A percentile compares a stretch with the other conserved stretches of the same genome.
phyloP scores from a whole-genome alignment of 2,113 vertebrate genomes.

The Electrona antarctica region DNA sequence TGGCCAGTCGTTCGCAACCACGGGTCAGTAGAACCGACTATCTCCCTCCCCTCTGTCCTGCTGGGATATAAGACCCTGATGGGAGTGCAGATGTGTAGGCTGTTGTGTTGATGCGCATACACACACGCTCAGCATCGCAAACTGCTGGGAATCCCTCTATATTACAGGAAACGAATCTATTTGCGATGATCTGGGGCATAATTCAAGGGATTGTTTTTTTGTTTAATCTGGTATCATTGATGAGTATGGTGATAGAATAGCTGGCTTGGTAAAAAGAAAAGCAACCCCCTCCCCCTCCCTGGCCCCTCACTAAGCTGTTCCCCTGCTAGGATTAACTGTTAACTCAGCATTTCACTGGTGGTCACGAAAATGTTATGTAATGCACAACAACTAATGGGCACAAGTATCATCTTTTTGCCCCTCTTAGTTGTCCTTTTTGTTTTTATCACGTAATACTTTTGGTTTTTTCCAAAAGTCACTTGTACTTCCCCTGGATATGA shows the following conservation, averaged over 20 bases:
- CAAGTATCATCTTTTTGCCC: background rate
- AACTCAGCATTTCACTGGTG: constrained; percentile 56
- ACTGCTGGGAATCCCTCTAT: constrained; percentile 49
- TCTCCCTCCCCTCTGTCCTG: background rate
- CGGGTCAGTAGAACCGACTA: constrained; percentile 17
- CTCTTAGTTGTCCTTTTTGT: background rate
- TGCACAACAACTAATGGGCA: background rate
- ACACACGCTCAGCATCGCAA: constrained; percentile 6
- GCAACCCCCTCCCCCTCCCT: constrained; percentile 12
- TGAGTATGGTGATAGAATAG: constrained; percentile 46
- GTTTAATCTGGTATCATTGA: constrained; percentile 63
- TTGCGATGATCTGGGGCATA: constrained; percentile 58
- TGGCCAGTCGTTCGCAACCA: background rate
- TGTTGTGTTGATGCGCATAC: constrained; percentile 10
- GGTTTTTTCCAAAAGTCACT: background rate
- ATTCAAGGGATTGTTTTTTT: constrained; percentile 56
- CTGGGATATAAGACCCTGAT: constrained; percentile 49
- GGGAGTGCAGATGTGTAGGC: constrained; percentile 44
- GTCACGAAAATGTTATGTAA: constrained; percentile 44
- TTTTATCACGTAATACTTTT: background rate
- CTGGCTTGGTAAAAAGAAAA: constrained; percentile 34
- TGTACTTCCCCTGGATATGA: background rate
- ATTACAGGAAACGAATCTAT: constrained; percentile 38
- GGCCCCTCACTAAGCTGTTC: constrained; percentile 52
- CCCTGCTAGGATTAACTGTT: constrained; percentile 60